Evolutionary conservation across 1,140 invertebrate species (phyloP).

Genomic region (Helicorthomorpha holstii): DNA sequence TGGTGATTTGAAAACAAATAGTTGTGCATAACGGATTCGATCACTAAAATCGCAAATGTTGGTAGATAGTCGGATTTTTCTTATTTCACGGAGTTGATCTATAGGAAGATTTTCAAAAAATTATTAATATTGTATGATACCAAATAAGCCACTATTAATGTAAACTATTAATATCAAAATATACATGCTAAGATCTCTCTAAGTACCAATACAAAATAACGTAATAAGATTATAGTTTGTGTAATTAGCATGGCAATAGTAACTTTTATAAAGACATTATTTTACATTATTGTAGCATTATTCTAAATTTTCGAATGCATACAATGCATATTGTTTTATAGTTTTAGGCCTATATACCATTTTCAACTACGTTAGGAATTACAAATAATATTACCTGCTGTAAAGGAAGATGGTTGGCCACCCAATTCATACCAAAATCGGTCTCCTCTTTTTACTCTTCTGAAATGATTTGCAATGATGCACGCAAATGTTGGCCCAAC

Average conservation of each 20-base stretch:
- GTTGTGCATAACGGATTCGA: constrained; percentile 24
- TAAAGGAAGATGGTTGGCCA: constrained; percentile 79
- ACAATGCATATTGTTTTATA: too few species aligned
- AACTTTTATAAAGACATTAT: neutral
- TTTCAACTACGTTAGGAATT: neutral
- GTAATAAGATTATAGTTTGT: too few species aligned
- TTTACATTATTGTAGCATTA: neutral
- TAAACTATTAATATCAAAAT: too few species aligned
- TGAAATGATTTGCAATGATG: constrained; percentile 91
- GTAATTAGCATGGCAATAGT: too few species aligned
- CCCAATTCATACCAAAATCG: constrained; percentile 92
- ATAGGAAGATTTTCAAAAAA: too few species aligned
- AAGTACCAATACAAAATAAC: too few species aligned
- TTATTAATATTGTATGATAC: too few species aligned
- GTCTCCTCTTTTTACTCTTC: constrained; percentile 72
- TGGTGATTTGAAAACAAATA: neutral
- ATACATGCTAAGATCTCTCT: too few species aligned
- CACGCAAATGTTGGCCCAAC: constrained; percentile 90
- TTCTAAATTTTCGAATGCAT: neutral
- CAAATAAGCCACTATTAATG: too few species aligned
- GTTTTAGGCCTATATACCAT: too few species aligned
- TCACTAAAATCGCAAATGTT: constrained; percentile 65
- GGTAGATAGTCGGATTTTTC: constrained; percentile 45
- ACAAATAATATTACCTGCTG: constrained; percentile 31
- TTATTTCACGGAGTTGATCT: constrained; percentile 47